phyloP scores from a whole-genome alignment of 2,113 vertebrate species.

The Picathartes gymnocephalus region DNA sequence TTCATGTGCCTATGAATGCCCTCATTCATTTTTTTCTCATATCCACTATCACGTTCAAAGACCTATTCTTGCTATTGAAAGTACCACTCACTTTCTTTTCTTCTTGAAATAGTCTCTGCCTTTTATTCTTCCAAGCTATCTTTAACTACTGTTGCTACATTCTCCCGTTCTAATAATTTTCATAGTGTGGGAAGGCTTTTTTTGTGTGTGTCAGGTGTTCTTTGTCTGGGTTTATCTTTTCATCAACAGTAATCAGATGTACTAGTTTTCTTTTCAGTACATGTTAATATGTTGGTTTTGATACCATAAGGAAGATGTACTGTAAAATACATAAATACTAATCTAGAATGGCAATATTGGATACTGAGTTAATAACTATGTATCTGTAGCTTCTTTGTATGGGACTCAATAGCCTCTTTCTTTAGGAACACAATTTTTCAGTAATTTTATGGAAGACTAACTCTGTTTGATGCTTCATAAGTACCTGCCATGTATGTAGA shows the following conservation, averaged over 20 bases:
- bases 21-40: not conserved
- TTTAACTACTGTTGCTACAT: not conserved
- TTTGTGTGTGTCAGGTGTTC: not conserved
- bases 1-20: not conserved
- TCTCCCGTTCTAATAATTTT: not conserved
- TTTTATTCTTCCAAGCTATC: not conserved
- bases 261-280: not conserved
- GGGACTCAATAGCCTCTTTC: not conserved
- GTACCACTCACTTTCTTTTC: not conserved
- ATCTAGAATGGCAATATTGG: not conserved
- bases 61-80: not conserved
- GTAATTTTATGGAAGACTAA: not conserved
- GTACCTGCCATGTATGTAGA: not conserved
- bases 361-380: not conserved
- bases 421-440: not conserved
- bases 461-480: not conserved
- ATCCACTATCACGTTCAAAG: not conserved
- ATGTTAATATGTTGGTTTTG: not conserved
- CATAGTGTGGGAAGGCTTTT: accelerated
- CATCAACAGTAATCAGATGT: not conserved
- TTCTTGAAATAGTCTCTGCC: not conserved
- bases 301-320: not conserved
- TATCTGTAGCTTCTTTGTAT: not conserved
- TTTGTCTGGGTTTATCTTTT: not conserved
- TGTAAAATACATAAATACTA: not conserved